Base-by-base conservation (phyloP, 2,797 vertebrate species). In the Tympanoctomys barrerae region DNA sequence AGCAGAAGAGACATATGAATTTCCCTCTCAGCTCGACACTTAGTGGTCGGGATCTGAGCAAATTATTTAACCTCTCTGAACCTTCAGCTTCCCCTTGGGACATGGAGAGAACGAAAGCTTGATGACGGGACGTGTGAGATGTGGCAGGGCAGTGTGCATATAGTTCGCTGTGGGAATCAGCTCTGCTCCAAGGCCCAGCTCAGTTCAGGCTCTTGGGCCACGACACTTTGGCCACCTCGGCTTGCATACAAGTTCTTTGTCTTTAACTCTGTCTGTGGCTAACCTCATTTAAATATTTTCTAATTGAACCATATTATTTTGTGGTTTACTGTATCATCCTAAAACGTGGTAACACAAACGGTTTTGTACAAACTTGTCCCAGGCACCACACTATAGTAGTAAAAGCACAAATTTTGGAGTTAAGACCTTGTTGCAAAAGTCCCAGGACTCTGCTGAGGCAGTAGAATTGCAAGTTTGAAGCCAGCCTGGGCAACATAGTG, bases 81-180 rank as follows among this genome's bases (percentile, higher is more conserved):
- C 12, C 75, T 96, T 96, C 79, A 75, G 28, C 87, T 94, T 97
- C 77, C 54, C 46, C 52, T 80, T 64, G 75, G 66, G 80, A 87
- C 80, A 68, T 7, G 26, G 78, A 54, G 61, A 91, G 46, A 94
- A 49, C 26, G 54, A 71, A 93, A n/a, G 33, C 87, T 89, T 77
- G 0, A 1, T 79, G 70, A 92, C 64, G 83, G 80, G 64, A 42
- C 59, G 49, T 91, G 39, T 79, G 71, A n/a, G 59, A 95, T 81
- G 46, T 59, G 82, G 82, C 80, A 78, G 93, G 66, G 90, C 36
- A 52, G 93, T 62, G 39, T 26, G 33, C 14, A 7, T n/a, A 80
- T 16, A 52, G 39, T 68, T 61, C 52, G 42, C 64, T 78, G 49
- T 52, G 49, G 71, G 42, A 78, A 95, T 46, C 31, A 62, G 39